Base-by-base conservation (phyloP, 2,113 vertebrate species). In the Festucalex cinctus region DNA sequence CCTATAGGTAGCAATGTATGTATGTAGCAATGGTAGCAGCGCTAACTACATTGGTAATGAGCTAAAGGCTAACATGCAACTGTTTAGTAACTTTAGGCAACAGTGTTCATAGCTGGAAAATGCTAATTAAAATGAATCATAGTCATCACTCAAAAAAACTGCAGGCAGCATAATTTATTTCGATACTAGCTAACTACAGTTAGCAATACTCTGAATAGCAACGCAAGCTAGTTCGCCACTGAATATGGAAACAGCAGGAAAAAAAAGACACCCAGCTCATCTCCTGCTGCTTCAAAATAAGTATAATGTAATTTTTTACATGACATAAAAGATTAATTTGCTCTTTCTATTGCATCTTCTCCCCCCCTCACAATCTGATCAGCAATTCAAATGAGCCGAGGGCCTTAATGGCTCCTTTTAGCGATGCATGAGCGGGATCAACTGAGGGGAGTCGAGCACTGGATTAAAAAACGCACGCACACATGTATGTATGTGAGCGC, bases 391-490 rank as follows among this genome's bases (percentile, higher is more conserved):
- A 83, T 86, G 81, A 83, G 81, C 66, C 70, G 65, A 83, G 70
- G 39, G 43, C 73, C 76, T 83, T 49, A 84, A 81, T 84, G 76
- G 73, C 69, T 75, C 73, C 81, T 74, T 81, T 86, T 83, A 84
- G 83, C 49, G 24, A 78, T 59, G 78, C 80, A 76, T 73, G 81
- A 88, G 80, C 69, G 76, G 80, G 75, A 84, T 85, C 81, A 85
- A 80, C 81, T 84, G 81, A 79, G 78, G 81, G 59, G 79, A 85
- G 76, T 79, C 70, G 48, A 85, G 79, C 49, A 76, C 57, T 74
- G 78, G 84, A 82, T 82, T 83, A 83, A 77, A 77, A 71, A 69
- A 63, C 64, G 53, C 41, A 48, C 60, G 1, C 66, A 28, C 65
- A n/a, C n/a, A n/a, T n/a, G n/a, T n/a, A n/a, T n/a, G 16, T 61